phyloP scores from a whole-genome alignment of 1,140 invertebrate genomes.

The Acromyrmex heyeri region DNA sequence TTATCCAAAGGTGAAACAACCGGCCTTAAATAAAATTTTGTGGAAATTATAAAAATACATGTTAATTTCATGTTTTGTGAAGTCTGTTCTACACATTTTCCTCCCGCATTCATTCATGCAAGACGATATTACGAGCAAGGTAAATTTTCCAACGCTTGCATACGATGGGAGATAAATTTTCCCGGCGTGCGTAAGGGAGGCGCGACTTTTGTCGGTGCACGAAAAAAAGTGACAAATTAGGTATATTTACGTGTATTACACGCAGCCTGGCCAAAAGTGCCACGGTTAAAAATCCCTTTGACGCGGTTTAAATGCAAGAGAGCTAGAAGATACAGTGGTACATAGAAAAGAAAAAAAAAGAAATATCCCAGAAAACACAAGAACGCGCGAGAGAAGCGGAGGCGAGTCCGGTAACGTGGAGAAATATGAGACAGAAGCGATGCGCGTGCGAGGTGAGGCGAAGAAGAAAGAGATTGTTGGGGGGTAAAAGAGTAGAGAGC shows the following conservation, averaged over 20 bases:
- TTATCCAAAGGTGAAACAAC: too few species aligned
- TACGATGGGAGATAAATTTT: conserved; percentile 36
- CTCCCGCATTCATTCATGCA: background rate
- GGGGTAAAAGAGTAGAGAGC: conserved; percentile 43
- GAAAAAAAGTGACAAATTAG: conserved; percentile 43
- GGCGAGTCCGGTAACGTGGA: conserved; percentile 26
- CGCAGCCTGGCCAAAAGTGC: conserved; percentile 30
- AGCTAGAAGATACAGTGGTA: conserved; percentile 40
- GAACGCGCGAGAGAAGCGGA: background rate
- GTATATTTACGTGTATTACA: conserved; percentile 53
- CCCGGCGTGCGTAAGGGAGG: background rate
- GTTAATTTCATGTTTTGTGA: conserved; percentile 6
- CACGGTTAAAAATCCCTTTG: conserved; percentile 43
- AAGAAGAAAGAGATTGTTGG: background rate
- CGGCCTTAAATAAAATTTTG: background rate
- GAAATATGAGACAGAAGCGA: conserved; percentile 45
- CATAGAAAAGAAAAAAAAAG: background rate
- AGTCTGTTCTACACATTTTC: background rate
- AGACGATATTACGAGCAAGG: background rate
- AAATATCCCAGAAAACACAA: conserved; percentile 47
- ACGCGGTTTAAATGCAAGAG: conserved; percentile 29
- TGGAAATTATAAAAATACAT: background rate
- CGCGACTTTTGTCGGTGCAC: conserved; percentile 27
- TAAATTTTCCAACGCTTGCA: conserved; percentile 38
- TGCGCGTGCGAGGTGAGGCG: background rate